These are phyloP conservation scores for Rhamnusium bicolor DNA, from an alignment of 2,888 invertebrate genomes.

Conservation along the genomic window DNA sequence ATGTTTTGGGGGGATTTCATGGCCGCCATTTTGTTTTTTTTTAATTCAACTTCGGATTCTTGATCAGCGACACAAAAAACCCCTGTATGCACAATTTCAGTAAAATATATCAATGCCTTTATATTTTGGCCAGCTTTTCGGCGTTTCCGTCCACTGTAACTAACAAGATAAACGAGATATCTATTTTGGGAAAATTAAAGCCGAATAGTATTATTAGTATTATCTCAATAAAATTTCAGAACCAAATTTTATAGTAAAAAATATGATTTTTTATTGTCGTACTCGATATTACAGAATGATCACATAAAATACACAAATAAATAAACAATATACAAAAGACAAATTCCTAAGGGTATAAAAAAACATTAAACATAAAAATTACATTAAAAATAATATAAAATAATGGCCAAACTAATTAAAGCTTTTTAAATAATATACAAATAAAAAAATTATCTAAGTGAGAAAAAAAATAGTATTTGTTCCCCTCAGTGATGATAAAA, in stretches of 20 bases:
- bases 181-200: no score
- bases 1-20: no score
- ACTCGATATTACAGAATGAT: not conserved
- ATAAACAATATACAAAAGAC: conserved; percentile 1
- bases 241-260: not conserved
- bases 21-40: no score
- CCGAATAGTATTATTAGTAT: no score
- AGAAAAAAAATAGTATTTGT: not conserved
- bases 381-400: conserved; percentile 3
- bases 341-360: not conserved
- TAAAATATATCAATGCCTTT: no score
- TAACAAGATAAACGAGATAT: no score
- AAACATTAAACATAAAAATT: not conserved
- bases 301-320: conserved; percentile 4
- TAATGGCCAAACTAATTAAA: conserved; percentile 32
- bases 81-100: no score
- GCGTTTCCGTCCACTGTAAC: no score
- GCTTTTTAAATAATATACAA: conserved; percentile 14
- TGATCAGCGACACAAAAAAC: no score
- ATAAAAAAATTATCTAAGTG: not conserved
- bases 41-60: no score
- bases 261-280: not conserved
- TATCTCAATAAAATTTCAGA: no score
- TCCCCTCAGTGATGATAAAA: not conserved
- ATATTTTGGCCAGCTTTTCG: no score